Percentiles rank a stretch among this genome's conserved stretches.
These are phyloP conservation scores for Tipula unca DNA, from an alignment of 2,888 invertebrate genomes.

Conservation along the genomic window DNA sequence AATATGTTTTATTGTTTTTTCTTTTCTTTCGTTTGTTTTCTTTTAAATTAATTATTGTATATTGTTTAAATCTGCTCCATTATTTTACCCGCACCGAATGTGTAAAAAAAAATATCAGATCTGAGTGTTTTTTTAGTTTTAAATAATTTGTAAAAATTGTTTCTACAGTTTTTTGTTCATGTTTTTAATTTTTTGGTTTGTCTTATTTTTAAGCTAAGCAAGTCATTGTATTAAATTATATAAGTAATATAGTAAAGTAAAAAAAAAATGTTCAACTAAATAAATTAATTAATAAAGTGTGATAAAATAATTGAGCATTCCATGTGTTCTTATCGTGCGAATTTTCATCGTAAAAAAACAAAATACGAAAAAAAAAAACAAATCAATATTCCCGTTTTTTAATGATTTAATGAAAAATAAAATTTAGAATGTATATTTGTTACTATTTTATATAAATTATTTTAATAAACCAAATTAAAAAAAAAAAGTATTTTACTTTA, in stretches of 20 bases:
- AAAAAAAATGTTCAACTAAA: not conserved
- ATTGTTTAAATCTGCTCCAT: conserved; percentile 1
- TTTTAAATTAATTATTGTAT: not conserved
- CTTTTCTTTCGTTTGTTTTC: not conserved
- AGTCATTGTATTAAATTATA: not conserved
- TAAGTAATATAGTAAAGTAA: not conserved
- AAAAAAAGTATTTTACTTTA: not conserved
- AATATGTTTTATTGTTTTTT: not conserved
- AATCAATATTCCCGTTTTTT: not conserved
- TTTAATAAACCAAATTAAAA: not conserved
- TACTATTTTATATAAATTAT: conserved; percentile 14
- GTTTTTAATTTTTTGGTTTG: not conserved
- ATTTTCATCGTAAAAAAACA: not conserved
- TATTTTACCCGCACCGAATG: not conserved
- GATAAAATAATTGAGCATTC: conserved; percentile 14
- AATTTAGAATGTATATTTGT: conserved; percentile 9
- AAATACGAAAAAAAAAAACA: not conserved
- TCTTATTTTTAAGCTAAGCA: conserved; percentile 2
- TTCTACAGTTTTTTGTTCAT: not conserved
- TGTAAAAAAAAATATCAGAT: not conserved
- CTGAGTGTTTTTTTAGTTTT: not conserved
- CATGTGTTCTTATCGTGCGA: not conserved
- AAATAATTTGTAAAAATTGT: not conserved
- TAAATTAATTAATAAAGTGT: not conserved
- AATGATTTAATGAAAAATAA: not conserved